Conservation (phyloP, 1,140 invertebrate species). For the Anastrepha obliqua region DNA sequence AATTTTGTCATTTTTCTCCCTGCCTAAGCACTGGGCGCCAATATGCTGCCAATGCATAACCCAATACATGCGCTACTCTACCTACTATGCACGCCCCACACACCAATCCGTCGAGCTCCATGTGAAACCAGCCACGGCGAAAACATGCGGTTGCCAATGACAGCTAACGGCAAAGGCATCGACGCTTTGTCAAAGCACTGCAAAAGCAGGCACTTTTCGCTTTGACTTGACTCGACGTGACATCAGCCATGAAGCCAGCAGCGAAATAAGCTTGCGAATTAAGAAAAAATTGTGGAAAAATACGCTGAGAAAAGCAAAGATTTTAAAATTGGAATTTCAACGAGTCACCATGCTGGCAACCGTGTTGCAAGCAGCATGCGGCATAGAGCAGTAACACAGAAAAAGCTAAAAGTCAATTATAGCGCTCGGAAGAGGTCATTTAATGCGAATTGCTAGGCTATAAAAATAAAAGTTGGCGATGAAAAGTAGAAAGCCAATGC, state of each 20-base stretch:
- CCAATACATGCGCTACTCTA: too few relatives aligned
- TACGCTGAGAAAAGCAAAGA: not conserved
- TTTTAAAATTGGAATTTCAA: conserved; percentile 43
- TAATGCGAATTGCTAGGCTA: not conserved
- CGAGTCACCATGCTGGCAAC: not conserved
- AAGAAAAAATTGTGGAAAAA: not conserved
- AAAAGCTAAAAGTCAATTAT: conserved; percentile 1
- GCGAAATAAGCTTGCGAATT: not conserved
- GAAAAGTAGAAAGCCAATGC: not conserved
- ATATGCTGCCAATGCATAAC: not conserved
- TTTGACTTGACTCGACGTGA: not conserved
- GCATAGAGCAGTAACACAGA: not conserved
- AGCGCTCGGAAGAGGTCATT: conserved; percentile 20
- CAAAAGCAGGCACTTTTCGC: not conserved
- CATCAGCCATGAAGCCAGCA: not conserved
- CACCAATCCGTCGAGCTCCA: not conserved
- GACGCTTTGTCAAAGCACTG: conserved; percentile 9
- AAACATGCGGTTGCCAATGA: not conserved
- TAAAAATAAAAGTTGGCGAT: conserved; percentile 11
- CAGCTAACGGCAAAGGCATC: not conserved
- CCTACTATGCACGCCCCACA: too few relatives aligned
- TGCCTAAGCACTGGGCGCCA: not conserved
- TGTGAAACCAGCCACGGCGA: not conserved
- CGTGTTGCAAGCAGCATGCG: not conserved
- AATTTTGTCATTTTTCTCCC: conserved; percentile 37